Conservation (phyloP, 2,888 invertebrate species). For the Eumerus sabulonum region DNA sequence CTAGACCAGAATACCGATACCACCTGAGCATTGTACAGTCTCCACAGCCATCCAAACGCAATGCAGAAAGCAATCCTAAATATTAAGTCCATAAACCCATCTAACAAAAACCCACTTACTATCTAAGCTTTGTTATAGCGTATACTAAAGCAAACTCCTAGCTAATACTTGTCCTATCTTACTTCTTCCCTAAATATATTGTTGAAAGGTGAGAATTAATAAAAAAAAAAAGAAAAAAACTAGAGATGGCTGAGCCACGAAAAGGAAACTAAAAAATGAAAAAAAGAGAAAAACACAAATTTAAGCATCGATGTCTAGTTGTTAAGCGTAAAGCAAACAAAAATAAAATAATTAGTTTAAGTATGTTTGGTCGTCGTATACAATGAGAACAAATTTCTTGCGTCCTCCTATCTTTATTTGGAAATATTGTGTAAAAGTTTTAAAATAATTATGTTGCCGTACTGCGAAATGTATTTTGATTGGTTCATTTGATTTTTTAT, state of each 20-base stretch:
- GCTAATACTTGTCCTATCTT: slow-evolving; percentile 35
- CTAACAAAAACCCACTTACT: too few species aligned
- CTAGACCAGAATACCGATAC: slow-evolving; percentile 78
- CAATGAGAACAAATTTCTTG: slow-evolving; percentile 35
- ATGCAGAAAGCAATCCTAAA: slow-evolving; percentile 69
- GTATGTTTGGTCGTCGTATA: slow-evolving; percentile 52
- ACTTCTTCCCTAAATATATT: slow-evolving; percentile 32
- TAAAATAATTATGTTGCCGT: too few species aligned
- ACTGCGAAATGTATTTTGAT: too few species aligned
- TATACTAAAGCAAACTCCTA: slow-evolving; percentile 47
- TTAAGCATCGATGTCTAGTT: slow-evolving; percentile 65
- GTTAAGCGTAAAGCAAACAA: slow-evolving; percentile 38
- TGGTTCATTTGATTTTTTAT: too few species aligned
- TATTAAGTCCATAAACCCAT: slow-evolving; percentile 56
- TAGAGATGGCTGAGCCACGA: neutral
- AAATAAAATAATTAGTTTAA: slow-evolving; percentile 51
- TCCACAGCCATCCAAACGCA: slow-evolving; percentile 60
- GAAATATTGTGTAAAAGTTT: slow-evolving; percentile 7
- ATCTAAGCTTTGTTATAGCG: slow-evolving; percentile 38
- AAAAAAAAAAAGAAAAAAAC: neutral
- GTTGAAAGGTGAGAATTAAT: slow-evolving; percentile 52
- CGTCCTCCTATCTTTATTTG: slow-evolving; percentile 43
- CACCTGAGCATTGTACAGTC: slow-evolving; percentile 52
- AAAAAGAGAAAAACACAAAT: slow-evolving; percentile 39
- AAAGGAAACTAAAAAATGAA: slow-evolving; percentile 3